phyloP scores from a whole-genome alignment of 2,797 vertebrate species.

The Nannoperca australis region DNA sequence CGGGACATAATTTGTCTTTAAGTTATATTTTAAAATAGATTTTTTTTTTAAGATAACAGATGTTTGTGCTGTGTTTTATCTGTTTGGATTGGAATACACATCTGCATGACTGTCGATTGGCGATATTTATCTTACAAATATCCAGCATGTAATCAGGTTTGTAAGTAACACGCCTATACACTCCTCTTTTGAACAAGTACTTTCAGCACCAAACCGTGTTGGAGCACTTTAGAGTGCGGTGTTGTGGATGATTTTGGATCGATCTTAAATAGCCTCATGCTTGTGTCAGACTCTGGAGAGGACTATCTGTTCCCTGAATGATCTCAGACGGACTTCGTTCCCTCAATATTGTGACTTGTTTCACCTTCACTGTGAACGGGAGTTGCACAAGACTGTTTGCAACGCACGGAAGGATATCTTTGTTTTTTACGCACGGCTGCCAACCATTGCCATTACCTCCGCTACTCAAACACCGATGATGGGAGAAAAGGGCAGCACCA shows the following conservation, averaged over 20 bases:
- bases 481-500: slow-evolving; percentile 14
- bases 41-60: neutral
- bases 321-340: neutral
- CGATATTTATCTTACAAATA: slow-evolving; percentile 8
- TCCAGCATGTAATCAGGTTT: slow-evolving; percentile 19
- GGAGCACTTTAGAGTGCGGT: neutral
- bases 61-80: neutral
- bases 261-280: neutral
- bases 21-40: neutral
- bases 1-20: neutral
- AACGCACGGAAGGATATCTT: slow-evolving; percentile 11
- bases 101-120: neutral
- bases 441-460: neutral
- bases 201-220: neutral
- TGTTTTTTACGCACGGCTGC: slow-evolving; percentile 58
- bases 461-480: slow-evolving; percentile 29
- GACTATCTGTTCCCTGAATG: neutral
- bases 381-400: neutral
- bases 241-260: neutral
- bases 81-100: slow-evolving; percentile 22
- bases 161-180: neutral
- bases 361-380: neutral
- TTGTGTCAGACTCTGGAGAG: slow-evolving; percentile 1
- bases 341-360: neutral
- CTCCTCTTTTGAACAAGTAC: slow-evolving; percentile 17